Base-by-base conservation (phyloP, 23 tunicate species). In the Oikopleura dioica region DNA sequence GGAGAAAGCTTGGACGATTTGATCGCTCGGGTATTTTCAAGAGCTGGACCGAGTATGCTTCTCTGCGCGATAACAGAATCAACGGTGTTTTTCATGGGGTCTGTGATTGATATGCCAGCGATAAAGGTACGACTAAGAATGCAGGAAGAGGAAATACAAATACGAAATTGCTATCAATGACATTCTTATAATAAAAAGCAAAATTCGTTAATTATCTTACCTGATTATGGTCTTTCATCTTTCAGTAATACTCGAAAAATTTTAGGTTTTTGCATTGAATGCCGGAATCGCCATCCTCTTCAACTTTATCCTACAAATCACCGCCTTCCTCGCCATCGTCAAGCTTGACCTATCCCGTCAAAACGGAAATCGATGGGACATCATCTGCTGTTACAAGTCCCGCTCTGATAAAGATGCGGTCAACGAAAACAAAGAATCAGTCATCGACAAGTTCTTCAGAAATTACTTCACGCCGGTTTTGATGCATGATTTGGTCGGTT, bases 51-150 rank as follows among this genome's bases (percentile, higher is more conserved):
- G 28, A 81, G 86, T 69, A 94, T 94, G 99, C 78, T 86, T 68
- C 69, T 94, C n/a, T 94, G 99, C 72, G 87, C 99, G 1, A 51
- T 94, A 35, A 94, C 99, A 26, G 99, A 94, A 75, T 77, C 96
- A 35, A 82, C 79, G 12, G 95, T 81, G 1, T 94, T 94, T 77
- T 94, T 94, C 67, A 83, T 94, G 59, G 99, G 99, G 1, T 80
- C 85, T 0, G 51, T 94, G 32, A 77, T 95, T 0, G 95, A 86
- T 35, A 94, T 94, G 99, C 99, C 99, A 1, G 99, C 99, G 1
- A 87, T 94, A 26, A 78, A 86, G 77, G n/a, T n/a, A n/a, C n/a
- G n/a, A n/a, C n/a, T n/a, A n/a, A n/a, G n/a, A n/a, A n/a, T n/a
- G n/a, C n/a, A n/a, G n/a, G n/a, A n/a, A n/a, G n/a, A n/a, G n/a